Evolutionary conservation across 2,888 invertebrate species (phyloP), one percentile per base, ranked within the genome.

Genomic region (Sisyra terminalis): DNA sequence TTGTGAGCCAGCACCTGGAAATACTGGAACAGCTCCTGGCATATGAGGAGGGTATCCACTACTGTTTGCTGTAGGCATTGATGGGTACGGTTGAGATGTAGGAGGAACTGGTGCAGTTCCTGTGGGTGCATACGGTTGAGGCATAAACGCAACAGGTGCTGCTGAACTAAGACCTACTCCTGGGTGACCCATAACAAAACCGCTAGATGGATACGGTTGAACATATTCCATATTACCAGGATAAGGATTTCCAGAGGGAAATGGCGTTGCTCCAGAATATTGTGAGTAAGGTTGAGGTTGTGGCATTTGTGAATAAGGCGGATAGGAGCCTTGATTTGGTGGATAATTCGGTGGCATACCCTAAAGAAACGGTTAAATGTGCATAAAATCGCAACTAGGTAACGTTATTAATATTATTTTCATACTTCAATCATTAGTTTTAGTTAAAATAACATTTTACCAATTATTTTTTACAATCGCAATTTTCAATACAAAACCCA

Each of bases 141-240:
- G 34, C 34, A 34, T 34, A 34, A 34, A 24, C 24, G 24, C 24
- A 24, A 24, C 7, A 34, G 34, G 13, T 34, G 34, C 14, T 40
- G 37, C 42, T n/a, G 36, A 35, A 35, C 7, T 15, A 13, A 15
- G 43, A 24, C 24, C 24, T 24, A 24, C 24, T 24, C 24, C 24
- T 24, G 35, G 24, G 24, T 44, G 39, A 31, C 16, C 29, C 34
- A 30, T 52, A 51, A 45, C 39, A 17, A 35, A 38, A 39, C 32
- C 39, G 43, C 30, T 43, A 43, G 39, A 32, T n/a, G 34, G 34
- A 34, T 34, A 34, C 15, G 34, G 34, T 38, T 38, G 38, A 8
- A 9, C 11, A 11, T 16, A 17, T 5, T 15, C 8, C 9, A 11
- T 11, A 17, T n/a, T 11, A 10, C 16, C 15, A 10, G 38, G 17